phyloP scores from a whole-genome alignment of 2,888 invertebrate species.

The Meteorus colon region DNA sequence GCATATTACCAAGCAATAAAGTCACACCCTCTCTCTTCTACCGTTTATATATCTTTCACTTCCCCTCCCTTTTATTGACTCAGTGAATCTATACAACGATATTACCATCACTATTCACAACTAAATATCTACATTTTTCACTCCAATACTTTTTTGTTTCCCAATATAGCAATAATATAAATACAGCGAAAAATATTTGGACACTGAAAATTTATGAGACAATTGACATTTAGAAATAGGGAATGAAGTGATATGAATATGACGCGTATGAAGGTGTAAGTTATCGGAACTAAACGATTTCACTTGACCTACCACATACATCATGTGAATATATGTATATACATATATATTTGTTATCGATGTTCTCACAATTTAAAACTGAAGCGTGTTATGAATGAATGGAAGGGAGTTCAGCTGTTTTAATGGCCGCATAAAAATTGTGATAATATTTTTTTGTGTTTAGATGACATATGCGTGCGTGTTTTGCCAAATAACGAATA shows the following conservation, averaged over 20 bases:
- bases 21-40: not conserved
- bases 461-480: not conserved
- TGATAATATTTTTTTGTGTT: conserved; percentile 18
- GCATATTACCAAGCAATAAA: conserved; percentile 3
- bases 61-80: too few species aligned
- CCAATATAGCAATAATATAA: not conserved
- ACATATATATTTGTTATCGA: conserved; percentile 27
- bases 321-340: not conserved
- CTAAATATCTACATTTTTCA: too few species aligned
- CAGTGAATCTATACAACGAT: too few species aligned
- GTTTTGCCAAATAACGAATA: not conserved
- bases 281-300: conserved; percentile 29
- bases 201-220: not conserved
- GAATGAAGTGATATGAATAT: conserved; percentile 3
- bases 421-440: conserved; percentile 26
- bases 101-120: too few species aligned
- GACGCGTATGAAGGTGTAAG: not conserved
- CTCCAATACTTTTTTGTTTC: too few species aligned
- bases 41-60: too few species aligned
- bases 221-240: not conserved
- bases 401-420: conserved; percentile 22
- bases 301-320: conserved; percentile 31
- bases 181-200: not conserved
- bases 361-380: conserved; percentile 28
- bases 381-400: conserved; percentile 9